Conservation (phyloP, 2,113 vertebrate genomes). For the Uria lomvia region DNA sequence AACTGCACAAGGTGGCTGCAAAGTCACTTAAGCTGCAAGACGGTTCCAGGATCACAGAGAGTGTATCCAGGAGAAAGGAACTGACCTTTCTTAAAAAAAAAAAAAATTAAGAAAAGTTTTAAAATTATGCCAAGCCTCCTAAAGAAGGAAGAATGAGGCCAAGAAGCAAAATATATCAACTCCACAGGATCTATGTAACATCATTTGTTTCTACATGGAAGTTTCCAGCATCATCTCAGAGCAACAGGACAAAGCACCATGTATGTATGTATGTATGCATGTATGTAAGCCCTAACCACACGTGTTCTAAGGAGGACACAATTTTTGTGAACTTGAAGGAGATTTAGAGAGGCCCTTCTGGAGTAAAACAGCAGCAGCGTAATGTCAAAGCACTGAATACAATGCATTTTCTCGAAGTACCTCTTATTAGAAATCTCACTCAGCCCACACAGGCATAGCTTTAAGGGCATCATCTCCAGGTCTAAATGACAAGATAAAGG, state of each 20-base stretch:
- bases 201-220: background rate
- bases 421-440: background rate
- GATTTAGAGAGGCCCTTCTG: background rate
- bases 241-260: background rate
- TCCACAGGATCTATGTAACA: fast-evolving
- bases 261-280: too few relatives aligned
- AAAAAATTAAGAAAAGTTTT: too few relatives aligned
- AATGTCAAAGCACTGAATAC: background rate
- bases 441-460: background rate
- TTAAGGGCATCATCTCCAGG: background rate
- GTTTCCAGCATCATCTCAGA: background rate
- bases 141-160: background rate
- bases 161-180: background rate
- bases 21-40: background rate
- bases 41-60: background rate
- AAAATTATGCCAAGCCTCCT: background rate
- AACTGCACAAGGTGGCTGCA: background rate
- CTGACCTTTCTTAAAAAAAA: background rate
- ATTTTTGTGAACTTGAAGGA: background rate
- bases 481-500: background rate
- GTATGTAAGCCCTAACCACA: background rate
- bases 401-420: background rate
- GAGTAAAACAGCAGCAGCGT: background rate
- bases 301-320: background rate
- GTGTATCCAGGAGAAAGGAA: background rate